These are phyloP conservation scores for Drosophila ironensis DNA, from an alignment of 1,140 invertebrate species.

Conservation along the genomic window DNA sequence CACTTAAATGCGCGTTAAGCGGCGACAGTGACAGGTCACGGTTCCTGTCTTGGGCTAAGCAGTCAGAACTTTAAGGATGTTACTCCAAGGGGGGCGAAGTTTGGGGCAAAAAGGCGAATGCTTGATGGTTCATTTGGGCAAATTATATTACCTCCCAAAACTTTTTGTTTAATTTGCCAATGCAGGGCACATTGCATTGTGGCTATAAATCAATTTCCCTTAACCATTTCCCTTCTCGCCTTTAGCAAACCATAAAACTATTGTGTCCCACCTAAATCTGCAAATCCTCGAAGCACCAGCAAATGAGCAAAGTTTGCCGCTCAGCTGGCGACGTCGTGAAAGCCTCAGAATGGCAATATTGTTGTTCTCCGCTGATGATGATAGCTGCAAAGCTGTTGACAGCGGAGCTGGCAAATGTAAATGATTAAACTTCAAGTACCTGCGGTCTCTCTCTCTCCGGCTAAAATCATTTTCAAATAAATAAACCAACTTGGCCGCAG, in stretches of 20 bases:
- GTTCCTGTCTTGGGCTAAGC: not conserved
- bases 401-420: constrained; percentile 49
- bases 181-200: too few relatives aligned
- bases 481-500: constrained; percentile 50
- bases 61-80: not conserved
- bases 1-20: constrained; percentile 71
- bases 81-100: not conserved
- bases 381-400: constrained; percentile 14
- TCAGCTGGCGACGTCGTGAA: constrained; percentile 3
- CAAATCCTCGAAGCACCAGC: not conserved
- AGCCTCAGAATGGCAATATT: constrained; percentile 22
- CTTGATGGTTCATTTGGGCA: too few relatives aligned
- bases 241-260: not conserved
- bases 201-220: too few relatives aligned
- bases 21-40: constrained; percentile 39
- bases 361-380: constrained; percentile 14
- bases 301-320: constrained; percentile 11
- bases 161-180: too few relatives aligned
- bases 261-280: not conserved
- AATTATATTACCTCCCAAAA: not conserved
- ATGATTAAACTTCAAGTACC: constrained; percentile 70
- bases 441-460: constrained; percentile 36
- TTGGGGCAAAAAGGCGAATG: too few relatives aligned
- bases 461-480: constrained; percentile 71
- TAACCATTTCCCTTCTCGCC: not conserved